Conservation (phyloP, 2,113 vertebrate genomes). For the Python bivittatus region DNA sequence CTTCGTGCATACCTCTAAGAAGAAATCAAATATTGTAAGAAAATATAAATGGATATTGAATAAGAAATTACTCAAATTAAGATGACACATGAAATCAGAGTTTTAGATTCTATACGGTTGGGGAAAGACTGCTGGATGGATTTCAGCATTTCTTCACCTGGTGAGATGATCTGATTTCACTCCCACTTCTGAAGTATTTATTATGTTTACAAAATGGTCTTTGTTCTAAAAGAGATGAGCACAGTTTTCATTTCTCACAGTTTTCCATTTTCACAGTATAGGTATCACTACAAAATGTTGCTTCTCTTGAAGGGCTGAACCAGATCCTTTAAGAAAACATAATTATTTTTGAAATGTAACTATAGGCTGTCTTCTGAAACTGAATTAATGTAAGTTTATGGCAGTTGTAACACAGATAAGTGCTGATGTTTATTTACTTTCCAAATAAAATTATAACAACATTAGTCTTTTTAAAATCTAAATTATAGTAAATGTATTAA, state of each 20-base stretch:
- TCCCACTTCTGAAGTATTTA: not conserved
- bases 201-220: not conserved
- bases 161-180: not conserved
- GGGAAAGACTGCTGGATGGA: not conserved
- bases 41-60: not conserved
- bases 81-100: not conserved
- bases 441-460: not conserved
- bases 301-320: not conserved
- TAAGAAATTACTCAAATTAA: not conserved
- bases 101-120: not conserved
- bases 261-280: not conserved
- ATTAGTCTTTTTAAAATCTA: not conserved
- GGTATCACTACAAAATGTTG: not conserved
- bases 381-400: not conserved
- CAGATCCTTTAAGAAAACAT: not conserved
- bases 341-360: not conserved
- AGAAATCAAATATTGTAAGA: not conserved
- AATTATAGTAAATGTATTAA: conserved; percentile 14
- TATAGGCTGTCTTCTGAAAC: not conserved
- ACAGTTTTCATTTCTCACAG: not conserved
- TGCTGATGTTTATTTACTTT: not conserved
- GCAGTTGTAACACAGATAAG: conserved; percentile 8
- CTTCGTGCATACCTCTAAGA: not conserved
- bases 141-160: not conserved
- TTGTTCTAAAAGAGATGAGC: not conserved